Evolutionary conservation across 1,140 invertebrate species (phyloP), one percentile per base, ranked within the genome.

Genomic region (Samia ricini): DNA sequence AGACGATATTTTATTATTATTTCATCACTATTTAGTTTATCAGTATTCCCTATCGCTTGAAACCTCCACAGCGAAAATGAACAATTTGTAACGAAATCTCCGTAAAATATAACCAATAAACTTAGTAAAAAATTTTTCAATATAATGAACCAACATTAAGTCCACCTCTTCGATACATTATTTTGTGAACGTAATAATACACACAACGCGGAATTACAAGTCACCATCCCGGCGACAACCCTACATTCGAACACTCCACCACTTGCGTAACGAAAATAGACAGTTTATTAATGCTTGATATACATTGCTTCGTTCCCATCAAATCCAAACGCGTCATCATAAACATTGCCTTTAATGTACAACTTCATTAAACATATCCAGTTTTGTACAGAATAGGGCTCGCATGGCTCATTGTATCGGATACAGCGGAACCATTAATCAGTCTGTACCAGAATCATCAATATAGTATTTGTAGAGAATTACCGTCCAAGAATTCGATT

Each of bases 391-490:
- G n/a, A 51, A 8, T 51, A 75, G 64, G 69, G 78, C 73, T 67
- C 29, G 56, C 70, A 64, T 72, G 72, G 64, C 73, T 77, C 66
- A 89, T 89, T 89, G 84, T 87, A 79, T 77, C 75, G 71, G 77
- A 79, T 71, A 81, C 75, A 72, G 77, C 66, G 72, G 65, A 68
- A 81, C 77, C 86, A 89, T 89, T 89, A 87, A 89, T 89, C 86
- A 87, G 86, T 87, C 86, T 89, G 81, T 82, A 74, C 78, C 61
- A 77, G 83, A 82, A 86, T 83, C 86, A 89, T 89, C 86, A 89
- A 89, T 89, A 89, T 85, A 89, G 73, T 78, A 89, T 89, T n/a
- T 87, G 83, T 83, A 76, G 76, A 78, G 68, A 76, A 83, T 83
- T 83, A n/a, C n/a, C 84, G 84, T 86, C 82, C 82, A 81, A 83